phyloP scores from a whole-genome alignment of 30 jellyfish, hydroid and myxozoan species.

The Cassiopea andromeda region DNA sequence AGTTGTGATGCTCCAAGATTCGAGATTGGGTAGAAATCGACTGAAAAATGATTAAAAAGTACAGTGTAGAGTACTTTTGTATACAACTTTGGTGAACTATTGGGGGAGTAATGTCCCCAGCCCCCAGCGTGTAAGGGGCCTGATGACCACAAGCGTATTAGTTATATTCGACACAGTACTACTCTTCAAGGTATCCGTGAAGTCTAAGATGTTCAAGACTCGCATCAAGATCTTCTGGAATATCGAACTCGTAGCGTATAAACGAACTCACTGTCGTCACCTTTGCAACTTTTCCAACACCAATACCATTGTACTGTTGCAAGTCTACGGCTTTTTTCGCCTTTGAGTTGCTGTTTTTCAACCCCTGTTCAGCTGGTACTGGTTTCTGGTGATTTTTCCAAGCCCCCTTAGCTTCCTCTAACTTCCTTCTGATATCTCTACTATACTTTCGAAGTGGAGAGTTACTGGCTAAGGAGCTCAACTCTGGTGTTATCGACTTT shows the following conservation, averaged over 20 bases:
- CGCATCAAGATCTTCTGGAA: conserved; percentile 56
- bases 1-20: too few species aligned
- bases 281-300: conserved; percentile 44
- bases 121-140: too few species aligned
- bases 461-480: not conserved
- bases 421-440: not conserved
- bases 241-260: conserved; percentile 58
- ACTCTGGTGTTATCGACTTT: conserved; percentile 14
- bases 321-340: not conserved
- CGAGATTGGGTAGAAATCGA: too few species aligned
- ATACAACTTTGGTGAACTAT: too few species aligned
- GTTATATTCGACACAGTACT: too few species aligned
- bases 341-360: not conserved
- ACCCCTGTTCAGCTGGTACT: not conserved
- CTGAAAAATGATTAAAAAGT: too few species aligned
- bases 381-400: not conserved
- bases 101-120: too few species aligned
- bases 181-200: conserved; percentile 56
- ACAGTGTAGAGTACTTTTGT: too few species aligned
- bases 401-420: not conserved
- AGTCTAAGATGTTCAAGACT: conserved; percentile 38
- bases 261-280: conserved; percentile 45
- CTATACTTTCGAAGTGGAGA: not conserved
- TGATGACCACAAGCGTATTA: too few species aligned
- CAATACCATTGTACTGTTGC: conserved; percentile 8